Percentiles rank a stretch among this genome's conserved stretches.
phyloP scores from a whole-genome alignment of 2,113 vertebrate genomes.

The Colossoma macropomum region DNA sequence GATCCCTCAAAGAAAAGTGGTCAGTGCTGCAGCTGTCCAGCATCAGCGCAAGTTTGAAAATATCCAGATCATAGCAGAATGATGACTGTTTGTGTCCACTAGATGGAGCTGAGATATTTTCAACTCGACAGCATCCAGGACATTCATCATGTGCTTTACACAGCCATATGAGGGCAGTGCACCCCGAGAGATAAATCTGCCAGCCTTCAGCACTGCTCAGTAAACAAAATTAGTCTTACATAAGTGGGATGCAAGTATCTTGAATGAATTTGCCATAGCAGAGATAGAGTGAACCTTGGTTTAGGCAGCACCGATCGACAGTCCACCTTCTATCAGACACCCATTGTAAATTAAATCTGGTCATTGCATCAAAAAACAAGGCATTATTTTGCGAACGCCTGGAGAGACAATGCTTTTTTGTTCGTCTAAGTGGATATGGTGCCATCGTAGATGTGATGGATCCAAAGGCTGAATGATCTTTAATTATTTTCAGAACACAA shows the following conservation, averaged over 20 bases:
- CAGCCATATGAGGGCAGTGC: constrained; percentile 62
- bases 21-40: neutral
- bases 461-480: neutral
- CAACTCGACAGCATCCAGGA: neutral
- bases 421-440: too few relatives aligned
- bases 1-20: too few relatives aligned
- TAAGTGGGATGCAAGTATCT: neutral
- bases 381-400: too few relatives aligned
- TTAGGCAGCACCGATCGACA: neutral
- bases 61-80: neutral
- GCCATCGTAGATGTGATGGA: neutral
- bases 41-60: too few relatives aligned
- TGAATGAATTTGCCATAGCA: neutral
- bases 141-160: neutral
- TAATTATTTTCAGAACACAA: neutral
- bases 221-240: neutral
- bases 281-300: neutral
- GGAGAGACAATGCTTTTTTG: too few relatives aligned
- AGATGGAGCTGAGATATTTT: constrained; percentile 66
- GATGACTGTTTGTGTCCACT: constrained; percentile 55
- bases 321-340: neutral
- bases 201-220: neutral
- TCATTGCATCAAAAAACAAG: neutral
- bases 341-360: neutral
- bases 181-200: constrained; percentile 21